Conservation (phyloP, 1,140 invertebrate species). For the Drosophila erecta region DNA sequence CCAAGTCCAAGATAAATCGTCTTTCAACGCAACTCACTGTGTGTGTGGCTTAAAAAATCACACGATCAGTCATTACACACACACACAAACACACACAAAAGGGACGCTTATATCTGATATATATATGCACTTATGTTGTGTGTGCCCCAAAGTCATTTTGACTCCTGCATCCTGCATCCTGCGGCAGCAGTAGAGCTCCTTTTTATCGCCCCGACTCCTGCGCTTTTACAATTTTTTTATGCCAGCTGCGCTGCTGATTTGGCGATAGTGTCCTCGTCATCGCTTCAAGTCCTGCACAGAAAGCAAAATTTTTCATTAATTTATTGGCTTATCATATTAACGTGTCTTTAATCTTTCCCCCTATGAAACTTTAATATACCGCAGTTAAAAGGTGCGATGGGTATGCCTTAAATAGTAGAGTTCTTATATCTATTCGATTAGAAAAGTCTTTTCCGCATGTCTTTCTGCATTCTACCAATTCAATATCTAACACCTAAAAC, state of each 20-base stretch:
- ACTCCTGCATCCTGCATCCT: slow-evolving; percentile 35
- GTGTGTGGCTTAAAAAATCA: slow-evolving; percentile 76
- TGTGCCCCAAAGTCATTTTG: slow-evolving; percentile 70
- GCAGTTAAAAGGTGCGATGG: too few relatives aligned
- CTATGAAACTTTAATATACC: too few relatives aligned
- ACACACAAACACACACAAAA: slow-evolving; percentile 38
- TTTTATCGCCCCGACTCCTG: slow-evolving; percentile 65
- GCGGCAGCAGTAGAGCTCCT: slow-evolving; percentile 27
- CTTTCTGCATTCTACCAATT: too few relatives aligned
- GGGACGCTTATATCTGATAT: slow-evolving; percentile 44
- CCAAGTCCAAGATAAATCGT: slow-evolving; percentile 80
- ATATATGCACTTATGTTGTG: slow-evolving; percentile 72
- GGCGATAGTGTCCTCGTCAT: slow-evolving; percentile 74
- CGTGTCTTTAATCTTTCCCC: background rate
- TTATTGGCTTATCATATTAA: background rate
- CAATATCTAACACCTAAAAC: too few relatives aligned
- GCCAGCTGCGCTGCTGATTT: slow-evolving; percentile 77
- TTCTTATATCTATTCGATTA: too few relatives aligned
- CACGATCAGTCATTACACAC: slow-evolving; percentile 82
- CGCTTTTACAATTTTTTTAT: slow-evolving; percentile 76
- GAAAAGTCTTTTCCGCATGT: too few relatives aligned
- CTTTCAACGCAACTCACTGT: slow-evolving; percentile 71
- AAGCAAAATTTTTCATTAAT: slow-evolving; percentile 1
- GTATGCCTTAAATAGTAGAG: too few relatives aligned
- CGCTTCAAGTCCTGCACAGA: slow-evolving; percentile 14